phyloP scores from a whole-genome alignment of 2,888 invertebrate species.

The Abrostola tripartita region DNA sequence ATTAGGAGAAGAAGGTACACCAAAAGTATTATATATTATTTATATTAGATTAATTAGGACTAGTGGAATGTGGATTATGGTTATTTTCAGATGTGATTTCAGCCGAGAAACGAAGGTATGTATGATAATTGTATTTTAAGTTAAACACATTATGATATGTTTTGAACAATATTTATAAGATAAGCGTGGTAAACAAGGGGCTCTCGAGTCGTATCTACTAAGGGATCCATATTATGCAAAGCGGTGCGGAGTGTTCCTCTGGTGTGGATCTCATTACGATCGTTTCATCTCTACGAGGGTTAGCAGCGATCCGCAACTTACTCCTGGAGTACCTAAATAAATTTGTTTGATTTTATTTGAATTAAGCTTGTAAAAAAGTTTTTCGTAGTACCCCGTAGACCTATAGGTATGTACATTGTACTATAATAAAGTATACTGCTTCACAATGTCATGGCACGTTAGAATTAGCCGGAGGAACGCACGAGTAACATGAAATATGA shows the following conservation, averaged over 20 bases:
- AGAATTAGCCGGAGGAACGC: too few species aligned
- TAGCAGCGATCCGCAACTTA: conserved; percentile 13
- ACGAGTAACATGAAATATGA: too few species aligned
- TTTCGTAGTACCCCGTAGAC: too few species aligned
- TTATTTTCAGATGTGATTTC: not conserved
- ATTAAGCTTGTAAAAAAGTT: too few species aligned
- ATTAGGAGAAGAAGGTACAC: too few species aligned
- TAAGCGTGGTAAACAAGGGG: conserved; percentile 35
- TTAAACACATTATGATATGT: conserved; percentile 31
- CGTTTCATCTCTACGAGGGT: conserved; percentile 46
- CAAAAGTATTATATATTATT: too few species aligned
- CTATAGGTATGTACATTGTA: too few species aligned
- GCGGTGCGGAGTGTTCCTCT: conserved; percentile 31
- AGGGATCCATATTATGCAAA: conserved; percentile 50
- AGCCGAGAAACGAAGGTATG: not conserved
- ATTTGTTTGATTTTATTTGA: not conserved
- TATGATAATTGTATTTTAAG: conserved; percentile 27
- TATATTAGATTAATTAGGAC: too few species aligned
- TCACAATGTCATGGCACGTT: too few species aligned
- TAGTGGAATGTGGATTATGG: not conserved
- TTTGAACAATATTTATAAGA: conserved; percentile 20
- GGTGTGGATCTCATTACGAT: conserved; percentile 41
- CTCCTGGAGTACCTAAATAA: conserved; percentile 15
- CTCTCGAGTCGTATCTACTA: conserved; percentile 29
- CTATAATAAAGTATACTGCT: too few species aligned